Percentiles rank a stretch among this genome's conserved stretches.
phyloP scores from a whole-genome alignment of 2,888 invertebrate genomes.

The Lepidochitona cinerea region DNA sequence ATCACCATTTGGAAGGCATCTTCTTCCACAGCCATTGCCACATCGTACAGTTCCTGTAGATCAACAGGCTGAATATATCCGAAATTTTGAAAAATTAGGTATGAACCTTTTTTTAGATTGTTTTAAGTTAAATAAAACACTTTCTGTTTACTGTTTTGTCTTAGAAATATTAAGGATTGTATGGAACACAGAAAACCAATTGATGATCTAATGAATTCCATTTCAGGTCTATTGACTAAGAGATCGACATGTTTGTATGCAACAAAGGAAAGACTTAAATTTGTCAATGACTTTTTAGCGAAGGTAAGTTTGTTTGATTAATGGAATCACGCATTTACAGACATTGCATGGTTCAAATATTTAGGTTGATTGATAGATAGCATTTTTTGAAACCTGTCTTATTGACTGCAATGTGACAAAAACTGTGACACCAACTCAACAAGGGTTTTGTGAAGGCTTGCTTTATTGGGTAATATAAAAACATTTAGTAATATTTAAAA shows the following conservation, averaged over 20 bases:
- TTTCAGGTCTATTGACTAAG: conserved; percentile 66
- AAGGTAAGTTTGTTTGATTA: conserved; percentile 48
- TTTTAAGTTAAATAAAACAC: too few relatives aligned
- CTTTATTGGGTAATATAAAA: too few relatives aligned
- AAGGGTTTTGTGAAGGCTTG: too few relatives aligned
- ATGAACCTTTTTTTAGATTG: too few relatives aligned
- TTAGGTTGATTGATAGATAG: too few relatives aligned
- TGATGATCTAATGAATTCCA: not conserved
- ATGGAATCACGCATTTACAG: not conserved
- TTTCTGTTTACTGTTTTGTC: too few relatives aligned
- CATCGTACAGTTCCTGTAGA: conserved; percentile 45
- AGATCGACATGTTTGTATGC: conserved; percentile 68
- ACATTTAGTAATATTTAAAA: too few relatives aligned
- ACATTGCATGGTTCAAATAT: too few relatives aligned
- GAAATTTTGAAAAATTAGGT: conserved; percentile 61
- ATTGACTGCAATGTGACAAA: too few relatives aligned
- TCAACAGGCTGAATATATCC: conserved; percentile 49
- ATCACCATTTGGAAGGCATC: conserved; percentile 44
- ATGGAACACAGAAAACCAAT: not conserved
- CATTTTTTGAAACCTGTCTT: too few relatives aligned
- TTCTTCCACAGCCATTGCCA: conserved; percentile 39
- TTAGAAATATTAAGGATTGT: too few relatives aligned
- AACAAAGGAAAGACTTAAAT: conserved; percentile 67
- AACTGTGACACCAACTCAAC: too few relatives aligned
- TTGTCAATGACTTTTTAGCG: conserved; percentile 62